Base-by-base conservation (phyloP, 2,797 vertebrate genomes). In the Malurus splendens region DNA sequence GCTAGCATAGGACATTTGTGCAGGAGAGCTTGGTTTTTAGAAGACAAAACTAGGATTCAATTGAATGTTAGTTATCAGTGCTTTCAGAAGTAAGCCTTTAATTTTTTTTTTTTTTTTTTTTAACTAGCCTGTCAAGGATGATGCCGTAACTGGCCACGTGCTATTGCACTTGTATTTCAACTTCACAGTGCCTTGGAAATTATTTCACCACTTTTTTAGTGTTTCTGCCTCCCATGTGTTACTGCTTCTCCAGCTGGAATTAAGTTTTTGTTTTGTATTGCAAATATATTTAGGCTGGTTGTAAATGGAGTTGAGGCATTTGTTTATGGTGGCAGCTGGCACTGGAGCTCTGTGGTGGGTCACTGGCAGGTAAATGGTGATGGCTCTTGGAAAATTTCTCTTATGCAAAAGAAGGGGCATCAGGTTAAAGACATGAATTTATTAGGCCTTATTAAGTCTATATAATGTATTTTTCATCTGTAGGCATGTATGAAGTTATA, bases 141-240 rank as follows among this genome's bases (percentile, higher is more conserved):
- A 59, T 86, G 8, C 22, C 10, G 38, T 68, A 82, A 47, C 36
- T 67, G 50, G 30, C 48, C 22, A 12, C 0, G 0, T 52, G 7
- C 48, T 8, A 0, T 33, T 61, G 30, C 12, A 16, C 30, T 68
- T 0, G 0, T 54, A 14, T 90, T 87, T 86, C 28, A 54, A 13
- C 13, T 32, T 64, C 8, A 19, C 3, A 2, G 9, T 66, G 28
- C 30, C 54, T 82, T 56, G 5, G n/a, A 87, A 33, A 28, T 71
- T 59, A 62, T 48, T 89, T 77, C 28, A 45, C 18, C 20, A 8
- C 15, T 44, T 70, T 32, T 30, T 45, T 1, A 0, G 4, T 42
- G 51, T 51, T 91, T 84, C 74, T 80, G 33, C 36, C 9, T 39
- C 14, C 36, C 57, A 1, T 33, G 9, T 0, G 0, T 56, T 84